phyloP scores from a whole-genome alignment of 2,888 invertebrate genomes.

The Palloptera scutellata region DNA sequence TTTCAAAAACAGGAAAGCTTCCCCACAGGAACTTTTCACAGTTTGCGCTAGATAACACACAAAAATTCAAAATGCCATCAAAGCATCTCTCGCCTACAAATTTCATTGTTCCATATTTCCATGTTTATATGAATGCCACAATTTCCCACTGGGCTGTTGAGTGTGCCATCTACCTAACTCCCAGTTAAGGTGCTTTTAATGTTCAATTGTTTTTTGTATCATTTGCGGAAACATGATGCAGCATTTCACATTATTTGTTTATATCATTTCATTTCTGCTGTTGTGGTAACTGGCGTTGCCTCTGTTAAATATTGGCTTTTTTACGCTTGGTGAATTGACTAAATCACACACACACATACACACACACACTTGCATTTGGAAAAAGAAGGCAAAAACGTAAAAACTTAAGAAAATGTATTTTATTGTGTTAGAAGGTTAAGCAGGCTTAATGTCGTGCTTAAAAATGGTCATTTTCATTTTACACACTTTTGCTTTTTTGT shows the following conservation, averaged over 20 bases:
- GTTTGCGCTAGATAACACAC: no score
- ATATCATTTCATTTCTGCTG: conserved; percentile 11
- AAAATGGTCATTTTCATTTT: no score
- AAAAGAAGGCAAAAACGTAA: no score
- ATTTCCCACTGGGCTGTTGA: conserved; percentile 4
- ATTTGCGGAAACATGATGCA: conserved; percentile 41
- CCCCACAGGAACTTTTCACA: neutral
- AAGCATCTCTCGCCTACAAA: no score
- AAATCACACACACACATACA: conserved; percentile 3
- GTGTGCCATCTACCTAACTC: conserved; percentile 15
- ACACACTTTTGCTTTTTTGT: no score
- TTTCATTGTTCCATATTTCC: no score
- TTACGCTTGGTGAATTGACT: conserved; percentile 55
- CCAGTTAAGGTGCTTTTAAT: neutral
- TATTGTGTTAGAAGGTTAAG: conserved; percentile 22
- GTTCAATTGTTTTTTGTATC: conserved; percentile 32
- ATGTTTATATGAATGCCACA: no score
- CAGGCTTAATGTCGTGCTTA: neutral
- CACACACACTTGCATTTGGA: neutral
- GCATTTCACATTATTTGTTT: conserved; percentile 31
- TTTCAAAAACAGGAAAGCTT: neutral
- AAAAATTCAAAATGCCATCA: no score
- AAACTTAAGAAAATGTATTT: conserved; percentile 5
- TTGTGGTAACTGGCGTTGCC: conserved; percentile 3
- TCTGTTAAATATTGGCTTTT: conserved; percentile 50